phyloP scores from a whole-genome alignment of 2,113 vertebrate species.

The Anhinga rufa region DNA sequence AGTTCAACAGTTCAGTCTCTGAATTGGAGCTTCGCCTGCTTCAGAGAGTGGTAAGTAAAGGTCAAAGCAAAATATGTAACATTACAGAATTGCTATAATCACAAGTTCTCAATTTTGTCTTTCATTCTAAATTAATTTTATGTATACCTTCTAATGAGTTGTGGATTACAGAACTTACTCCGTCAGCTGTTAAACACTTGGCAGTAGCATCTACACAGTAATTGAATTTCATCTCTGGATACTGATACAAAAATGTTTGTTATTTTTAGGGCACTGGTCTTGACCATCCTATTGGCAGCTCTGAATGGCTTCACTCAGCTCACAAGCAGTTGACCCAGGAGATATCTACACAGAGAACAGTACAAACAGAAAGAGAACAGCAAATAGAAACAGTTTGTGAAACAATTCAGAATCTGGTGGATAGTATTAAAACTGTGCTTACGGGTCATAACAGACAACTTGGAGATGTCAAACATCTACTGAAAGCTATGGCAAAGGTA shows the following conservation, averaged over 20 bases:
- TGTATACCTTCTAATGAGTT: not conserved
- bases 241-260: not conserved
- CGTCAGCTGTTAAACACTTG: not conserved
- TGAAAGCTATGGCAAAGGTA: conserved; percentile 99
- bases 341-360: conserved; percentile 79
- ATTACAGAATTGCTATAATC: accelerated
- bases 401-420: conserved; percentile 91
- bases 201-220: not conserved
- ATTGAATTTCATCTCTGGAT: not conserved
- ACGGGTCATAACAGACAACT: conserved; percentile 94
- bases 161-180: not conserved
- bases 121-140: not conserved
- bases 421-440: conserved; percentile 92
- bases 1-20: conserved; percentile 94
- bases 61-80: not conserved
- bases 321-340: conserved; percentile 91
- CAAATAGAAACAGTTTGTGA: conserved; percentile 90
- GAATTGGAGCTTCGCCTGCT: conserved; percentile 91
- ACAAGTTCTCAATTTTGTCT: not conserved
- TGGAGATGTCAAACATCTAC: conserved; percentile 93
- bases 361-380: conserved; percentile 90
- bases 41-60: conserved; percentile 86
- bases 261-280: conserved; percentile 80
- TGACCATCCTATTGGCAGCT: conserved; percentile 87
- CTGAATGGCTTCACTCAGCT: conserved; percentile 91